Percentiles rank a stretch among this genome's conserved stretches.
Evolutionary conservation across 2,113 vertebrate genomes (phyloP).

Genomic region (Dryoscopus gambensis): DNA sequence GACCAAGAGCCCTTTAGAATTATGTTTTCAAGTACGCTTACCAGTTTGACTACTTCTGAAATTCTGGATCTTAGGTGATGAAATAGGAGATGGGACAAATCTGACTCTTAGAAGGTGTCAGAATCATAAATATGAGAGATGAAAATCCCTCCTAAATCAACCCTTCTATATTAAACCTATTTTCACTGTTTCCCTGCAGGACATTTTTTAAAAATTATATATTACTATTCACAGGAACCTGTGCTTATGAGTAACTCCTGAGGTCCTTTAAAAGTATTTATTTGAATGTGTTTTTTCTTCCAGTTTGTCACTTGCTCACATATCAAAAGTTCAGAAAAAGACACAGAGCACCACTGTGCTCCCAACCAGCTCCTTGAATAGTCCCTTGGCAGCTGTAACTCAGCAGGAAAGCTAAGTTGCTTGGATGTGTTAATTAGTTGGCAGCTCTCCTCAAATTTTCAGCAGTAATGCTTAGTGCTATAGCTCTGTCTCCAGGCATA

Average conservation of each 20-base stretch:
- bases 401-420: not conserved
- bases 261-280: not conserved
- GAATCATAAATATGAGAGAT: not conserved
- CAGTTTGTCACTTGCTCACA: not conserved
- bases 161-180: not conserved
- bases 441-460: conserved; percentile 7
- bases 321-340: not conserved
- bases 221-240: not conserved
- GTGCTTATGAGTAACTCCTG: not conserved
- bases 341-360: not conserved
- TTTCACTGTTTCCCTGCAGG: not conserved
- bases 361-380: not conserved
- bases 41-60: not conserved
- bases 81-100: not conserved
- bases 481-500: not conserved
- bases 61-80: not conserved
- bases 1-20: not conserved
- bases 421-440: conserved; percentile 36
- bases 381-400: conserved; percentile 16
- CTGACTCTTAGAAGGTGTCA: not conserved
- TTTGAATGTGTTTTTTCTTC: not conserved
- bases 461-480: not conserved
- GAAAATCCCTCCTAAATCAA: not conserved
- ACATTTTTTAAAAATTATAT: not conserved
- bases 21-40: not conserved